phyloP scores from a whole-genome alignment of 2,888 invertebrate genomes.

The Xestia sexstrigata region DNA sequence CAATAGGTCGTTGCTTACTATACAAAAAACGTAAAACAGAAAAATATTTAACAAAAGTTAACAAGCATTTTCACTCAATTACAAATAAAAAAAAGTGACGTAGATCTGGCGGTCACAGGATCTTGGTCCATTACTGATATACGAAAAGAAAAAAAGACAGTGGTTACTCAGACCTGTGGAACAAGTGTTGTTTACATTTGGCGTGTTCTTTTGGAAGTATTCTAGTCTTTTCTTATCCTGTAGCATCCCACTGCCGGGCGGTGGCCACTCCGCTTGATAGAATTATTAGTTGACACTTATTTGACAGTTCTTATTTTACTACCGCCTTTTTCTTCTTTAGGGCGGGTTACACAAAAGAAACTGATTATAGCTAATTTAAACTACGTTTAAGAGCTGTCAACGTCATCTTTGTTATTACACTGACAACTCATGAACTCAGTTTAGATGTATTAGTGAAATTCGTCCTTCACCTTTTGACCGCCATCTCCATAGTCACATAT shows the following conservation, averaged over 20 bases:
- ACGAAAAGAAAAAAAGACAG: not conserved
- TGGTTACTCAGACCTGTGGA: not conserved
- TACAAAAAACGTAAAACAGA: no score
- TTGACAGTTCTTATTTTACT: conserved; percentile 5
- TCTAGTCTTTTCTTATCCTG: conserved; percentile 33
- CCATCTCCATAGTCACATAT: no score
- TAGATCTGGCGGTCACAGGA: no score
- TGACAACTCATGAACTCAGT: not conserved
- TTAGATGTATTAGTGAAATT: not conserved
- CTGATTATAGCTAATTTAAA: not conserved
- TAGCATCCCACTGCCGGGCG: not conserved
- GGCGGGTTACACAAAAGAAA: not conserved
- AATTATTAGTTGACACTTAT: conserved; percentile 10
- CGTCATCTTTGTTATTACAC: not conserved
- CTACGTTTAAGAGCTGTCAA: not conserved
- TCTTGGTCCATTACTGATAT: not conserved
- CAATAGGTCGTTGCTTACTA: no score
- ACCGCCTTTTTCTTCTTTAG: not conserved
- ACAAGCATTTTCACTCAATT: no score
- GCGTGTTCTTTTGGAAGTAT: conserved; percentile 19
- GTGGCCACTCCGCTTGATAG: not conserved
- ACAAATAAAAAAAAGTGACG: no score
- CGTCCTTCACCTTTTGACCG: not conserved
- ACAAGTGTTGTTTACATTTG: not conserved
- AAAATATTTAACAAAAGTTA: no score